Evolutionary conservation across 2,888 invertebrate genomes (phyloP), one percentile per base, ranked within the genome.

Genomic region (Brachyptera putata): DNA sequence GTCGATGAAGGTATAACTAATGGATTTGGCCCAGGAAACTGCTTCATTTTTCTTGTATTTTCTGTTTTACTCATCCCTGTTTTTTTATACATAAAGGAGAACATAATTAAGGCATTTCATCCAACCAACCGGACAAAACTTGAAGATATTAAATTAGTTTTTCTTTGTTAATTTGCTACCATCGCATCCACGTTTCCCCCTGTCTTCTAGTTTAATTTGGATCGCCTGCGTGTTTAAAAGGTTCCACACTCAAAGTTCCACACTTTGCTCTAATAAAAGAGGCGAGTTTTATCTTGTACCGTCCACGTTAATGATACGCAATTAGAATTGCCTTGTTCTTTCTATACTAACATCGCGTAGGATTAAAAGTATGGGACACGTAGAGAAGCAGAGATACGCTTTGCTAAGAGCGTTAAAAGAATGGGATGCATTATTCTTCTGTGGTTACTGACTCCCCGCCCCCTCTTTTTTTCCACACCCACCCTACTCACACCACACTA

Each of bases 161-260:
- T 53, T 53, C 53, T 53, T 53, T 53, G 53, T 53, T 53, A 53
- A 53, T 53, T 53, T 53, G n/a, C n/a, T n/a, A n/a, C 34, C 53
- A 11, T 43, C 16, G 16, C 46, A 3, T 18, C 18, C 5, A n/a
- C 1, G 22, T 46, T n/a, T 18, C 53, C 1, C 11, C 25, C 49
- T 53, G 53, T 53, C 53, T 53, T 53, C 53, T 53, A 53, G 53
- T 14, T 53, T 36, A 53, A 30, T 36, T 53, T 53, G 53, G 36
- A 5, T 22, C 46, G 30, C 46, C 46, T 41, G 18, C 21, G 24
- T 46, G 46, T 21, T n/a, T n/a, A 46, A 46, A 46, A 46, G 46
- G 22, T 46, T 24, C 11, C 30, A 7, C 30, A 11, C 11, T 30
- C n/a, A 46, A 46, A 46, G 22, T 46, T 24, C 11, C 30, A 7